phyloP scores from a whole-genome alignment of 2,113 vertebrate genomes.

The Lamprologus speciosus region DNA sequence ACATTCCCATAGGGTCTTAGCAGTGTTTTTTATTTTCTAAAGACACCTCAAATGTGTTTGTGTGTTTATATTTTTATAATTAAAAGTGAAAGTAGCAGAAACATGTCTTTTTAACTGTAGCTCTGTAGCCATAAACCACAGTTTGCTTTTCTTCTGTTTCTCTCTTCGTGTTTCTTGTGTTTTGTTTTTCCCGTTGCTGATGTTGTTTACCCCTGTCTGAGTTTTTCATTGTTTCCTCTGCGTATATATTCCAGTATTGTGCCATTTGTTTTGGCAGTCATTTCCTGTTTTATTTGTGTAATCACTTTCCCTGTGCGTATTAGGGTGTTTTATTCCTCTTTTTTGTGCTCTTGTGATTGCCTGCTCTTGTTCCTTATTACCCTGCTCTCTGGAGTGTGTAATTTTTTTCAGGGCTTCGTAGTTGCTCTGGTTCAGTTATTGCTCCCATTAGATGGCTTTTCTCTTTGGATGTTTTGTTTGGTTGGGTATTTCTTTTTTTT shows the following conservation, averaged over 20 bases:
- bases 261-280: not conserved
- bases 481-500: fast-evolving
- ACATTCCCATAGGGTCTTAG: not conserved
- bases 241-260: not conserved
- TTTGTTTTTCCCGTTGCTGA: not conserved
- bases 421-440: not conserved
- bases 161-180: not conserved
- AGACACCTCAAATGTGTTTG: not conserved
- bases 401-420: not conserved
- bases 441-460: not conserved
- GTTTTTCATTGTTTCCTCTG: not conserved
- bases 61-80: not conserved
- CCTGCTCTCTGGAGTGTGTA: not conserved
- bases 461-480: not conserved
- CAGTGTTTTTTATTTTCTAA: not conserved
- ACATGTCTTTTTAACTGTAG: not conserved
- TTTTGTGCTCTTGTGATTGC: not conserved
- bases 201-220: not conserved
- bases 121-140: not conserved
- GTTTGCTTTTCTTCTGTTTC: not conserved
- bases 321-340: not conserved
- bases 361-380: not conserved
- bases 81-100: not conserved
- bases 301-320: not conserved
- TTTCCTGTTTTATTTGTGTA: not conserved